Base-by-base conservation (phyloP, 2,888 invertebrate species). In the Cheilosia vernalis region DNA sequence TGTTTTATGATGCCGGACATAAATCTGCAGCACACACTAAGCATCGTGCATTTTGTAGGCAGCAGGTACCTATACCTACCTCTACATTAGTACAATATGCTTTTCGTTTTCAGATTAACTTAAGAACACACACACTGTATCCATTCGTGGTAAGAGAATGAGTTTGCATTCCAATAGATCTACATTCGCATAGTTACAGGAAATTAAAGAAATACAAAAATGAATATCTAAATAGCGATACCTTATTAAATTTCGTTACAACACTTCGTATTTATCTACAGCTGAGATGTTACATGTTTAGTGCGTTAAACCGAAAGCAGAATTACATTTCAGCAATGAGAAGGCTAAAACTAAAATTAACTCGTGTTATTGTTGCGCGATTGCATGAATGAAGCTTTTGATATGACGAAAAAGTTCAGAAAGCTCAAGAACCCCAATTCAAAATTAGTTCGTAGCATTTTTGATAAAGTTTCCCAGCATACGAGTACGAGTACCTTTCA, bases 331-430 rank as follows among this genome's bases (percentile, higher is more conserved):
- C 10, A 70, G 76, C 70, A 55, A 76, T 60, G 66, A 37, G 13
- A 67, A 80, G 66, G 66, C 80, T 72, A 76, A 85, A 77, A 80
- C 76, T 72, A 80, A 85, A 85, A 85, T 81, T 72, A 85, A 80
- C 85, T 85, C 80, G 67, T 85, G 85, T 85, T 80, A 85, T 76
- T 80, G 84, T 85, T 76, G 80, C 67, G 63, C 67, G 76, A 85
- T 67, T 85, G 85, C 76, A 72, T 27, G 27, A 81, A 80, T 69
- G 42, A 80, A 85, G 80, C 80, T 76, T 76, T 72, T 66, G 49
- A 42, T 60, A 44, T 58, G 80, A 85, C 77, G 74, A 74, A 58
- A 74, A 84, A 79, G 69, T 79, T 79, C 33, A 27, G 51, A 85
- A 85, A 85, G 85, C 80, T 85, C 66, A 44, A 30, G 56, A 85